Conservation (phyloP, 1,140 invertebrate genomes). For the Rhysida immarginata region DNA sequence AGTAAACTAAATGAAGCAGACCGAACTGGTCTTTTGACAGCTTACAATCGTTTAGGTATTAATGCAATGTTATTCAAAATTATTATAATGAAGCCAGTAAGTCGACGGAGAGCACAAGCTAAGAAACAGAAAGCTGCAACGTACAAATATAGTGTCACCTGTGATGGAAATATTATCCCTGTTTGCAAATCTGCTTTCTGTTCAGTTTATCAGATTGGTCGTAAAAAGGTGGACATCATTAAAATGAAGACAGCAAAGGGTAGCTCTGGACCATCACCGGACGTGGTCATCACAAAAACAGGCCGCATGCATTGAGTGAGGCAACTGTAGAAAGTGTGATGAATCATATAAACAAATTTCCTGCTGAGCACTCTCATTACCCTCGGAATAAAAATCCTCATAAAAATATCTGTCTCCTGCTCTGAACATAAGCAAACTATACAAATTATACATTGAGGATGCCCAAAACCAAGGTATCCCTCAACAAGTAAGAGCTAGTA, state of each 20-base stretch:
- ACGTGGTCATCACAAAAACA: neutral
- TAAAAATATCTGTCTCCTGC: neutral
- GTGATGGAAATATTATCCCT: neutral
- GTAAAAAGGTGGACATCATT: neutral
- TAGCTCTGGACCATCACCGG: neutral
- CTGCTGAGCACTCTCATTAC: slow-evolving; percentile 1
- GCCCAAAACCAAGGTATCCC: neutral
- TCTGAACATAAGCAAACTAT: neutral
- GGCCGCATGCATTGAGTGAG: neutral
- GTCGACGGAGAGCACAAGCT: too few relatives aligned
- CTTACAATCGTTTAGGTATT: neutral
- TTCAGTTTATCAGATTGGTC: neutral
- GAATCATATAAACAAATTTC: neutral
- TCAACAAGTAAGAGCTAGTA: neutral
- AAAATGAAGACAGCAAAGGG: neutral
- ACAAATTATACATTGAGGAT: neutral
- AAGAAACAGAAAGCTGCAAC: neutral
- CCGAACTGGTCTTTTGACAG: neutral
- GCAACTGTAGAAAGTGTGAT: neutral
- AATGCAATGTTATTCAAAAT: neutral
- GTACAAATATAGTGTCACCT: neutral
- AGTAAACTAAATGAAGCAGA: neutral
- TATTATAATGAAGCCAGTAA: neutral
- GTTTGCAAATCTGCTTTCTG: neutral
- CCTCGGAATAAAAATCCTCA: neutral